Evolutionary conservation across 2,113 vertebrate genomes (phyloP).

Genomic region (Anarrhichthys ocellatus): DNA sequence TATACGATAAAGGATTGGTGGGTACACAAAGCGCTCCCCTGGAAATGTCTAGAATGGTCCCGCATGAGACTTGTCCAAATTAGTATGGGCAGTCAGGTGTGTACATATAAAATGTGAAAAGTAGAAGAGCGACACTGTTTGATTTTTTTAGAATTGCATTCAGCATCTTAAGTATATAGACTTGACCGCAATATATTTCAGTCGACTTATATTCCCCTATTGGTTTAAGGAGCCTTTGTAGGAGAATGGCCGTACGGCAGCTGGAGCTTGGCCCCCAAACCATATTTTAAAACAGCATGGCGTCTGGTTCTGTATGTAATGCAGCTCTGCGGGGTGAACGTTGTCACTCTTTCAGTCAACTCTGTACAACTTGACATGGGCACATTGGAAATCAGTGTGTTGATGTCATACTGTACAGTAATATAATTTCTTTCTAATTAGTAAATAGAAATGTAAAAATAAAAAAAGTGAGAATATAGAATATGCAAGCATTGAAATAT

Average conservation of each 20-base stretch:
- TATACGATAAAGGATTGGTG: neutral
- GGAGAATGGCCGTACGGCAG: constrained; percentile 1
- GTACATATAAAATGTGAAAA: neutral
- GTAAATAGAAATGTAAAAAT: neutral
- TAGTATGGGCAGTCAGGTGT: neutral
- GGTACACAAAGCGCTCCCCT: neutral
- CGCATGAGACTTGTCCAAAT: neutral
- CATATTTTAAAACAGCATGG: constrained; percentile 10
- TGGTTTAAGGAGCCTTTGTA: neutral
- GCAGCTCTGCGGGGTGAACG: neutral
- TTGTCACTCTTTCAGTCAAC: neutral
- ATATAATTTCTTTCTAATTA: constrained; percentile 8
- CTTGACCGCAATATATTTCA: neutral
- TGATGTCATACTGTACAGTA: neutral
- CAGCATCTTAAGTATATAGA: neutral
- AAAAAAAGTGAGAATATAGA: neutral
- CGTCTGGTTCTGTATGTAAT: neutral
- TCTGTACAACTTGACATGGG: neutral
- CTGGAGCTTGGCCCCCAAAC: neutral
- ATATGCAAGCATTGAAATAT: neutral
- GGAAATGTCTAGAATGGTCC: neutral
- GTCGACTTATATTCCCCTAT: neutral
- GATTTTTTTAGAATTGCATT: neutral
- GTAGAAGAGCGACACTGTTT: neutral
- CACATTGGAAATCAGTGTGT: constrained; percentile 1